Conservation (phyloP, 2,888 invertebrate species). For the Caenorhabditis panamensis region DNA sequence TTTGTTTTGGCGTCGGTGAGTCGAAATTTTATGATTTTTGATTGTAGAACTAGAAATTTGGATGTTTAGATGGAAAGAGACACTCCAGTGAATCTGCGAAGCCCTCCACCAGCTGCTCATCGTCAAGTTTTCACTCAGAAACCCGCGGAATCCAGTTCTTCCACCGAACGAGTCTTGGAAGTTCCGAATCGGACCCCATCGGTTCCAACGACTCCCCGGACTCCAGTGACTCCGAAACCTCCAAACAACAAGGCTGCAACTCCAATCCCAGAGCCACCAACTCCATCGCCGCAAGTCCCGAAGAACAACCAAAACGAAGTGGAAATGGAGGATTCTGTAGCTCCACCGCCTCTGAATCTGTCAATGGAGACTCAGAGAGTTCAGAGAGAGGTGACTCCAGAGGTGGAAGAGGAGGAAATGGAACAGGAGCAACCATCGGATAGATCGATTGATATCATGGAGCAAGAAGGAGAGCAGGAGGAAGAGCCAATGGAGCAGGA, state of each 20-base stretch:
- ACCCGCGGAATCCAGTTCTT: background rate
- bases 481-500: conserved; percentile 20
- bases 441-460: conserved; percentile 25
- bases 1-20: conserved; percentile 46
- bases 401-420: conserved; percentile 2
- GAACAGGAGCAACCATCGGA: conserved; percentile 4
- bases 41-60: background rate
- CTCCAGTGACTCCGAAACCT: background rate
- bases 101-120: background rate
- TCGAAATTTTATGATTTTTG: background rate
- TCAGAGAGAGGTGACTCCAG: conserved; percentile 17
- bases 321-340: background rate
- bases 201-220: too few relatives aligned
- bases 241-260: background rate
- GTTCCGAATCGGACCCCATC: too few relatives aligned
- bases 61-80: conserved; percentile 29
- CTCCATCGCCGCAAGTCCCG: background rate
- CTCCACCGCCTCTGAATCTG: background rate
- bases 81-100: background rate
- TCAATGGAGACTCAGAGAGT: conserved; percentile 35
- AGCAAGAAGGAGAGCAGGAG: background rate
- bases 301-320: background rate
- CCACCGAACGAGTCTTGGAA: background rate
- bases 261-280: background rate
- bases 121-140: background rate